Conservation (phyloP, 2,888 invertebrate genomes). For the Argyresthia goedartella region DNA sequence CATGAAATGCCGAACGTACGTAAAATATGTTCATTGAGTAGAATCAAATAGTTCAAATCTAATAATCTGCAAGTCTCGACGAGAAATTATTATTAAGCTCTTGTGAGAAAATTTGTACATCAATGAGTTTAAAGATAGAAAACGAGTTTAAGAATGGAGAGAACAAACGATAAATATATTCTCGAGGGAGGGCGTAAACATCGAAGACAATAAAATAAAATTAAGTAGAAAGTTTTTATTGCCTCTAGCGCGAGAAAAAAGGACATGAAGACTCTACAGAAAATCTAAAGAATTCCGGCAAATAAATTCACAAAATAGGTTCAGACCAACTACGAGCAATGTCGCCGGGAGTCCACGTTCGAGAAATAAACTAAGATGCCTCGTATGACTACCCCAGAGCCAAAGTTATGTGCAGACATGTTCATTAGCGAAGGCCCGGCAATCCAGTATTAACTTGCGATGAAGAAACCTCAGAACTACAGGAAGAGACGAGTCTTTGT, state of each 20-base stretch:
- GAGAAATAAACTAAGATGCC: conserved; percentile 7
- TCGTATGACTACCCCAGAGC: conserved; percentile 18
- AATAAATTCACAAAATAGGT: neutral
- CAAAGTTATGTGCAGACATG: conserved; percentile 12
- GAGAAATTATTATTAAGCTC: no score
- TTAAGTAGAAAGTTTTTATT: neutral
- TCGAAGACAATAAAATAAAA: neutral
- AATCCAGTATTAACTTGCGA: no score
- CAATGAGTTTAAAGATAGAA: no score
- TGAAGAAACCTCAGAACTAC: no score
- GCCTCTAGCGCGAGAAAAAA: neutral
- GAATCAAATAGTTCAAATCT: neutral
- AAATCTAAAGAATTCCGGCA: neutral
- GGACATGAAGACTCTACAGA: neutral
- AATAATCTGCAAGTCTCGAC: neutral
- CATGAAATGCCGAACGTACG: neutral
- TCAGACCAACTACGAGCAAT: neutral
- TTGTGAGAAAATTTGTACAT: no score
- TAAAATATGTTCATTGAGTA: neutral
- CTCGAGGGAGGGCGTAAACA: neutral
- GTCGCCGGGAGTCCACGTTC: neutral
- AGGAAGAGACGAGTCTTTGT: no score
- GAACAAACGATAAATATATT: no score
- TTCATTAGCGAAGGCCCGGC: no score
- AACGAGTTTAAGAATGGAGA: no score